These are phyloP conservation scores for Acrossocheilus fasciatus DNA, from an alignment of 2,797 vertebrate genomes.

Conservation along the genomic window DNA sequence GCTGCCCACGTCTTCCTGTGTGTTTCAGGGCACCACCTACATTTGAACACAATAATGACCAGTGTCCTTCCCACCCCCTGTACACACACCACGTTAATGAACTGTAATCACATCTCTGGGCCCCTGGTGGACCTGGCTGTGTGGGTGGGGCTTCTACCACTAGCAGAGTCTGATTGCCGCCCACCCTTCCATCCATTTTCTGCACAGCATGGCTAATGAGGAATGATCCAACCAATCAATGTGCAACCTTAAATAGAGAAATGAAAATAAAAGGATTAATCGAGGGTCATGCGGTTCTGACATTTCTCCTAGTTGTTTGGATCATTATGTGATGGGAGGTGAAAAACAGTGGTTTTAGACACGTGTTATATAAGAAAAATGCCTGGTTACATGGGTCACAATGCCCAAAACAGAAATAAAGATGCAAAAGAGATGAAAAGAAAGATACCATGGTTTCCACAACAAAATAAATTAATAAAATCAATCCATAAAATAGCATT, in stretches of 20 bases:
- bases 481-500: background rate
- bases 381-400: background rate
- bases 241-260: conserved; percentile 43
- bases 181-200: conserved; percentile 62
- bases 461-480: too few species aligned
- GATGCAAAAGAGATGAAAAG: background rate
- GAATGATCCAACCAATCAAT: conserved; percentile 49
- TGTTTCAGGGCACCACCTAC: conserved; percentile 65
- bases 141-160: conserved; percentile 68
- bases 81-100: conserved; percentile 61
- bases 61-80: conserved; percentile 63
- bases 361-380: background rate
- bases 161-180: conserved; percentile 71
- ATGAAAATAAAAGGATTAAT: conserved; percentile 48
- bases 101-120: conserved; percentile 63
- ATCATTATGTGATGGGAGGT: conserved; percentile 33
- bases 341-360: background rate
- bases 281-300: conserved; percentile 27
- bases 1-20: conserved; percentile 63
- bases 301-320: conserved; percentile 11
- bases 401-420: background rate
- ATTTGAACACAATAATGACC: conserved; percentile 63
- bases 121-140: conserved; percentile 70
- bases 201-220: conserved; percentile 69
- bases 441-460: background rate